phyloP scores from a whole-genome alignment of 2,113 vertebrate genomes.

The Gracilinanus agilis region DNA sequence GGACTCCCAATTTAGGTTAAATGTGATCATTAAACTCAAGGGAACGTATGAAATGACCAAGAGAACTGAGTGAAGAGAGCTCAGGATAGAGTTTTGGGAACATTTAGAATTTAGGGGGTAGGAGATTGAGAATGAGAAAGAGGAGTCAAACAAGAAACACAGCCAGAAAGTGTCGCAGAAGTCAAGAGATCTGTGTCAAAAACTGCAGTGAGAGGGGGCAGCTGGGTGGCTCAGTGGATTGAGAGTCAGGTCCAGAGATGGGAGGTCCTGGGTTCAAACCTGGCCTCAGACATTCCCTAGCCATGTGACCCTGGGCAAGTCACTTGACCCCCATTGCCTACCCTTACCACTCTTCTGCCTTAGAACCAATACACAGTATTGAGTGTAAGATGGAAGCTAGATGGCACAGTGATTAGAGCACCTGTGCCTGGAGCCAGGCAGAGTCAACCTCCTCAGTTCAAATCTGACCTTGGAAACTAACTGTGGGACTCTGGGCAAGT shows the following conservation, averaged over 20 bases:
- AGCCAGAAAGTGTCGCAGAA: not conserved
- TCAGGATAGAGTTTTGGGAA: not conserved
- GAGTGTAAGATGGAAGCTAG: too few species aligned
- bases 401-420: too few species aligned
- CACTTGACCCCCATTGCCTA: too few species aligned
- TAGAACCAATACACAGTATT: too few species aligned
- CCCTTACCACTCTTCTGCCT: too few species aligned
- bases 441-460: not conserved
- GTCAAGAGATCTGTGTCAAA: not conserved
- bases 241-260: too few species aligned
- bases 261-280: too few species aligned
- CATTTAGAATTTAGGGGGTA: not conserved
- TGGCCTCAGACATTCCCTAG: too few species aligned
- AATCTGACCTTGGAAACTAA: not conserved
- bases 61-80: not conserved
- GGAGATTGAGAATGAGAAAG: not conserved
- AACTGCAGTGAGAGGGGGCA: not conserved
- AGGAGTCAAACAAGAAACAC: not conserved
- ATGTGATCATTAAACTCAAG: not conserved
- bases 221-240: not conserved
- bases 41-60: not conserved
- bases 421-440: not conserved
- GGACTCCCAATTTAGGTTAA: not conserved
- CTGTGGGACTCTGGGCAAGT: not conserved
- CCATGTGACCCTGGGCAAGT: not conserved